Base-by-base conservation (phyloP, 2,113 vertebrate genomes). In the Ornithorhynchus anatinus region DNA sequence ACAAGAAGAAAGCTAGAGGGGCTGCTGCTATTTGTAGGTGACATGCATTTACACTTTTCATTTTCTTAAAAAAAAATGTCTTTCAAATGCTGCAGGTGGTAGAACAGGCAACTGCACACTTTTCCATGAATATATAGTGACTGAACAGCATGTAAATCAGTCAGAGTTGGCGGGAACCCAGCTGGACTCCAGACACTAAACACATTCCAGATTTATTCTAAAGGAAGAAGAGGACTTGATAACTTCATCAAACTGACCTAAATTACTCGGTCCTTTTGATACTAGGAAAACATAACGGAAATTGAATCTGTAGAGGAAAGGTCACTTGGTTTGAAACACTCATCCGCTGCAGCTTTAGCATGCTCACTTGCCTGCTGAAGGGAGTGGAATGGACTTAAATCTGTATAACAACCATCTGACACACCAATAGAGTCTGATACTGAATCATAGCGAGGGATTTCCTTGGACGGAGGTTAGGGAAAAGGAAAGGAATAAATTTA, bases 161-260 rank as follows among this genome's bases (percentile, higher is more conserved):
- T 7, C 57, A 53, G 27, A 69, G 47, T 56, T 69, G 61, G 73
- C 63, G 66, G 36, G 64, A 77, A 5, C 22, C 68, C 73, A 71
- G 31, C 45, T 66, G 79, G 31, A 79, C 27, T 11, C 72, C 58
- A 29, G 71, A 44, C 6, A 77, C 53, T 48, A 44, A 37, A 57
- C 72, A 43, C 51, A 62, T 81, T 81, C 65, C 61, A 72, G 17
- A 70, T 77, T 80, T 72, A 79, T 23, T 76, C 52, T 68, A 53
- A 77, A 81, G 79, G 59, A 86, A 57, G 37, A 73, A 81, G 71
- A 51, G 47, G 45, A 69, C 42, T 54, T 57, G 68, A 54, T 72
- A 77, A 57, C 23, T 23, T 58, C 72, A 61, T 72, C 45, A 54
- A 44, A 66, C 6, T 36, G 43, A 64, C 14, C 66, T 79, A 42